Base-by-base conservation (phyloP, 2,888 invertebrate species). In the Latrodectus elegans region DNA sequence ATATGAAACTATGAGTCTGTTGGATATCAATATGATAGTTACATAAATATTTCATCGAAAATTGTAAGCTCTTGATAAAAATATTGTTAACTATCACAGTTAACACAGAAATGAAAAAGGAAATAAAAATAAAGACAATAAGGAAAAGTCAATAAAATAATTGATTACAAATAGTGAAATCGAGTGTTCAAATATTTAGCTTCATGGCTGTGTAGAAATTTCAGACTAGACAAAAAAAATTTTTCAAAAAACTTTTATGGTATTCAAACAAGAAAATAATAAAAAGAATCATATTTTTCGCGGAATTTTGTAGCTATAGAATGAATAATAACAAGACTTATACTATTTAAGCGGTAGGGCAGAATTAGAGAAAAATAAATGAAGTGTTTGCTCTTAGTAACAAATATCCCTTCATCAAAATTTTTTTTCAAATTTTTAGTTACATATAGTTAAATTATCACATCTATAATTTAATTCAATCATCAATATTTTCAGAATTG, bases 201-300 rank as follows among this genome's bases (percentile, higher is more conserved):
- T 80, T 52, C 55, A 85, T 85, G 80, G 75, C 70, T 85, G 85
- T 85, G 80, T 77, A 81, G 81, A 81, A 71, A 85, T 68, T 85
- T 75, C 85, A 70, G 84, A 60, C 70, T 85, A 77, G 86, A 52
- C 52, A 81, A 71, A 71, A 51, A 51, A 77, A 26, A 74, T 22
- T 70, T 85, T 80, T 76, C 60, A 65, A 80, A 38, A 38, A 38
- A 85, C 76, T 85, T 85, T 78, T 85, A 74, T 84, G 84, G 67
- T 85, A 85, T 80, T 79, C 84, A 79, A 52, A 65, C 77, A 78
- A 78, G 67, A 71, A 49, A 52, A 64, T 51, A 53, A 53, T 12
- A 38, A 73, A 8, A 52, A 81, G 26, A 12, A 78, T 53, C 77
- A 60, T 53, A 84, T 85, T 80, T 75, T 80, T 72, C 55, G 65